Conservation (phyloP, 2,888 invertebrate genomes). For the Mythimna loreyi region DNA sequence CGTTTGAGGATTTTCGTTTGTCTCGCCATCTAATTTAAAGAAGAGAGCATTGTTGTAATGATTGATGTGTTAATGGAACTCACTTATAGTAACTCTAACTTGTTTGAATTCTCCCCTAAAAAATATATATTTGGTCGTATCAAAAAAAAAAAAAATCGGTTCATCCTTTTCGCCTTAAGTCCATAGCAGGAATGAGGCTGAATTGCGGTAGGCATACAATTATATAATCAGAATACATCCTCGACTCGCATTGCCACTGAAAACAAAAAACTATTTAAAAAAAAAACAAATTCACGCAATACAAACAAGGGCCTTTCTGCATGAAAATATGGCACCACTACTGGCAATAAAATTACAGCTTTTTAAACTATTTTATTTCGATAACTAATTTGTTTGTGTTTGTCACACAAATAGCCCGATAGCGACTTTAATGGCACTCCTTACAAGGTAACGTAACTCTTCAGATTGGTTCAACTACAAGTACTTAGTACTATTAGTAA, state of each 20-base stretch:
- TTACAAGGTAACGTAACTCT: slow-evolving; percentile 95
- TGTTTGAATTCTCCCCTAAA: background rate
- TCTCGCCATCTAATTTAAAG: no score
- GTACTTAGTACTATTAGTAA: slow-evolving; percentile 59
- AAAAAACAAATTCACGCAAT: slow-evolving; percentile 9
- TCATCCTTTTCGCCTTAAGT: background rate
- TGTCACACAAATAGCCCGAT: slow-evolving; percentile 97
- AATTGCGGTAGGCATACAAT: no score
- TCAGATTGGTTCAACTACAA: slow-evolving; percentile 76
- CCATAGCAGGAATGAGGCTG: background rate
- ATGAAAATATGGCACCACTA: slow-evolving; percentile 61
- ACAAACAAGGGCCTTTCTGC: slow-evolving; percentile 53
- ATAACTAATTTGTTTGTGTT: slow-evolving; percentile 91
- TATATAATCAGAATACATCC: background rate
- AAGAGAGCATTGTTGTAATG: no score
- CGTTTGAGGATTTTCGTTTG: no score
- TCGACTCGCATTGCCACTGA: slow-evolving; percentile 27
- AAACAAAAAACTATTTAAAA: slow-evolving; percentile 2
- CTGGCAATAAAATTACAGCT: slow-evolving; percentile 59
- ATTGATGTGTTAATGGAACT: background rate
- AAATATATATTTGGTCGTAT: background rate
- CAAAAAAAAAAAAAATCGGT: background rate
- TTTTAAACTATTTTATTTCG: slow-evolving; percentile 71
- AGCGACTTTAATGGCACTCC: slow-evolving; percentile 98
- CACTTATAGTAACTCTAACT: background rate